Evolutionary conservation across 2,888 invertebrate genomes (phyloP), one percentile per base, ranked within the genome.

Genomic region (Eurytoma californica): DNA sequence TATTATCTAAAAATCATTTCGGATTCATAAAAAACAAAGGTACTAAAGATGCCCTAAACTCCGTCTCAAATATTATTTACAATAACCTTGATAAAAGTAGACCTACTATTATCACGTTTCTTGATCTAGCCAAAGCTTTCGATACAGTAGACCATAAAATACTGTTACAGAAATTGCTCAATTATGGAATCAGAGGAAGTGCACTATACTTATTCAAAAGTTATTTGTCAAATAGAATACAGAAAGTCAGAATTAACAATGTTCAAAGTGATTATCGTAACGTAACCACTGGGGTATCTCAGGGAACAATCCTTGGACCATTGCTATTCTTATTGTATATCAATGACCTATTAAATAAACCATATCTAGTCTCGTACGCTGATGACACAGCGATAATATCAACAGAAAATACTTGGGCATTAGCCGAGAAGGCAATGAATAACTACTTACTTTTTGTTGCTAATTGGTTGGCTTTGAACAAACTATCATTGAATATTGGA

Each of bases 131-230:
- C n/a, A n/a, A n/a, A n/a, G n/a, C n/a, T n/a, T n/a, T n/a, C n/a
- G n/a, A n/a, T n/a, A n/a, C n/a, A 0, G 69, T 80, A 16, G 55
- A 74, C 39, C 80, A 82, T 78, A 20, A 57, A 28, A 63, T 79
- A 16, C 57, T 82, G 12, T 57, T 80, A 14, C 57, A 77, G n/a
- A 82, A 83, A 74, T 63, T 83, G n/a, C 14, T 63, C 47, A 60
- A 49, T 16, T 80, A 77, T 63, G 81, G 78, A 16, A 72, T 82
- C 9, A 66, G 74, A 16, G 57, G 72, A 9, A 51, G 16, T 16
- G 66, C 70, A 9, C 39, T 63, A 14, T 24, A 79, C 30, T 39
- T 80, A 2, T n/a, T 72, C 12, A 49, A 72, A 72, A 72, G n/a
- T 30, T 68, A 72, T 28, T n/a, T 72, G 18, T n/a, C 14, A 9